Percentiles rank a stretch among this genome's conserved stretches.
phyloP scores from a whole-genome alignment of 2,888 invertebrate genomes.

The Scaptomyza polygonia region DNA sequence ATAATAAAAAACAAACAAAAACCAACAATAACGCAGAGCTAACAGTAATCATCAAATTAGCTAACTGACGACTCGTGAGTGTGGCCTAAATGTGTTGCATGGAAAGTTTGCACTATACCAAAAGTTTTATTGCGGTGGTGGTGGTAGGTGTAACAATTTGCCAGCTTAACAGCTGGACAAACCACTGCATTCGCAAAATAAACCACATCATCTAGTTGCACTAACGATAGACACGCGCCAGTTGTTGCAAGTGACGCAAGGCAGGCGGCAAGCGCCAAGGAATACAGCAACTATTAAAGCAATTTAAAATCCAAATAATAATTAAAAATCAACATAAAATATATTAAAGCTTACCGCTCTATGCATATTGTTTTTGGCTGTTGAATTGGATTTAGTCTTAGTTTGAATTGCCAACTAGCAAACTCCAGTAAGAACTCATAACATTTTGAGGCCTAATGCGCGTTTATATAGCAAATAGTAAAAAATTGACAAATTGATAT shows the following conservation, averaged over 20 bases:
- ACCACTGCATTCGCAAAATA: not conserved
- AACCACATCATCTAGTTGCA: not conserved
- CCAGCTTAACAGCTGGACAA: conserved; percentile 1
- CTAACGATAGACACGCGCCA: not conserved
- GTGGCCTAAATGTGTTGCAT: not conserved
- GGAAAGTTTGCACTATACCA: not conserved
- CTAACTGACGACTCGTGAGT: not conserved
- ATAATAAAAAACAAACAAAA: conserved; percentile 50
- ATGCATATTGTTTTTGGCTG: conserved; percentile 50
- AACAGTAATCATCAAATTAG: conserved; percentile 18
- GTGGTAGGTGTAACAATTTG: not conserved
- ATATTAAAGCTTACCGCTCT: conserved; percentile 44
- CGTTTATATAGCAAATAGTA: conserved; percentile 58
- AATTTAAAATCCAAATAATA: not conserved
- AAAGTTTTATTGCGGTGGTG: not conserved
- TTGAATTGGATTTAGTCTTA: conserved; percentile 71
- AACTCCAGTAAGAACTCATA: conserved; percentile 79
- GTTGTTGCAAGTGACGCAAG: conserved; percentile 29
- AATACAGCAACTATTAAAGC: conserved; percentile 52
- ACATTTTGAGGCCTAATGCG: conserved; percentile 30
- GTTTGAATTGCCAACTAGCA: conserved; percentile 65
- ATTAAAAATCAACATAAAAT: not conserved
- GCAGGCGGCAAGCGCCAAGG: conserved; percentile 52
- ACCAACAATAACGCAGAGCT: conserved; percentile 52
- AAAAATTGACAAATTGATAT: conserved; percentile 40